Base-by-base conservation (phyloP, 2,888 invertebrate genomes). In the Nymphalis urticae region DNA sequence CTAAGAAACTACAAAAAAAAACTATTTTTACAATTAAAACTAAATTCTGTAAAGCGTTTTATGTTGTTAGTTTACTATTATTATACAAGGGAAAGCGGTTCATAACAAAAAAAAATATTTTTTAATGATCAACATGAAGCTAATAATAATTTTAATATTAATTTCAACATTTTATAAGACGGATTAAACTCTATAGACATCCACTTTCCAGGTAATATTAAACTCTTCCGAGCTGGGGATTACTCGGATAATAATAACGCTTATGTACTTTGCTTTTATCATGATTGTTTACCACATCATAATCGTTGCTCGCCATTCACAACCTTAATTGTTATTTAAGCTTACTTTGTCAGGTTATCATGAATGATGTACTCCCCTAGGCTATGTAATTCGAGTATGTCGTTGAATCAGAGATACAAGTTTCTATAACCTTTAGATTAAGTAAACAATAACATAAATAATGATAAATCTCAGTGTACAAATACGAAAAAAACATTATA, bases 181-280 rank as follows among this genome's bases (percentile, higher is more conserved):
- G 56, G 66, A 67, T 67, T 67, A 62, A 67, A 62, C 56, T 67
- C 48, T 67, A 67, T 67, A 67, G 66, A 62, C 56, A 66, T 56
- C 62, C 62, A 62, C 62, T 62, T 54, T 67, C 62, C 66, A 67
- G 53, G 62, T 71, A 62, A 65, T 71, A 71, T 65, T 83, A 79
- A 64, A 63, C 61, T 68, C 53, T 63, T 60, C 67, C 21, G 42
- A 59, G 59, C 53, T 59, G 24, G 50, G 72, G 72, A 74, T 75
- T 77, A 77, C 48, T 62, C 42, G 64, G 73, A 64, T 81, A 82
- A 81, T 82, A 82, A 82, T 80, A 80, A 73, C 62, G 74, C 75
- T 74, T 74, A 77, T 82, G 82, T 83, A 82, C 82, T 80, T 81
- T 84, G 83, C 80, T 85, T 78, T 90, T 89, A 90, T 89, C 89